A percentile compares a stretch with the other conserved stretches of the same genome.
These are phyloP conservation scores for Buphagus erythrorhynchus DNA, from an alignment of 2,797 vertebrate genomes.

Conservation along the genomic window DNA sequence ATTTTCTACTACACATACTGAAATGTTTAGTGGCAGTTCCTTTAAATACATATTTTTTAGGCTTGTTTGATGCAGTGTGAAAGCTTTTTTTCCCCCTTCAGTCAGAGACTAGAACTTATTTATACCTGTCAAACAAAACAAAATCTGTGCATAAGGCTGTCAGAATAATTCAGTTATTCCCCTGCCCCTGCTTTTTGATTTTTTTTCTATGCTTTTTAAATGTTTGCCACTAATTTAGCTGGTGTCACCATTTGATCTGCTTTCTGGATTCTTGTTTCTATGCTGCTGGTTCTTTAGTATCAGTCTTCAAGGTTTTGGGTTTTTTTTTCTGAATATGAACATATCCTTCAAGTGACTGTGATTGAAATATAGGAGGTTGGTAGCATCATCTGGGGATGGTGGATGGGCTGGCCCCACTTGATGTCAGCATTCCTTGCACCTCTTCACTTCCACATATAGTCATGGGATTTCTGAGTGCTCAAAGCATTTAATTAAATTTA, in stretches of 20 bases:
- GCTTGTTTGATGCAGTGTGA: constrained; percentile 44
- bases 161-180: constrained; percentile 35
- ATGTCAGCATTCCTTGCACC: background rate
- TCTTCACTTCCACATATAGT: background rate
- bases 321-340: background rate
- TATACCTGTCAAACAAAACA: constrained; percentile 52
- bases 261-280: constrained; percentile 23
- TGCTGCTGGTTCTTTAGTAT: background rate
- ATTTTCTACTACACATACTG: constrained; percentile 31
- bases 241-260: background rate
- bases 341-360: background rate
- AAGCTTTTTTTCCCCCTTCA: background rate
- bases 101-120: constrained; percentile 54
- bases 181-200: background rate
- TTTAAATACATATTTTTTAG: constrained; percentile 47
- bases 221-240: constrained; percentile 5
- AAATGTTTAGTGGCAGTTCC: constrained; percentile 49
- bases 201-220: constrained; percentile 11
- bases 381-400: background rate
- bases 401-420: background rate
- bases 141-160: constrained; percentile 34
- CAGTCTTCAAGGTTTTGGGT: background rate
- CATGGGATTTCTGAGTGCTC: background rate
- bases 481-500: background rate
- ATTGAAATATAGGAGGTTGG: background rate